Conservation (phyloP, 1,140 invertebrate species). For the Eulimnadia texana region DNA sequence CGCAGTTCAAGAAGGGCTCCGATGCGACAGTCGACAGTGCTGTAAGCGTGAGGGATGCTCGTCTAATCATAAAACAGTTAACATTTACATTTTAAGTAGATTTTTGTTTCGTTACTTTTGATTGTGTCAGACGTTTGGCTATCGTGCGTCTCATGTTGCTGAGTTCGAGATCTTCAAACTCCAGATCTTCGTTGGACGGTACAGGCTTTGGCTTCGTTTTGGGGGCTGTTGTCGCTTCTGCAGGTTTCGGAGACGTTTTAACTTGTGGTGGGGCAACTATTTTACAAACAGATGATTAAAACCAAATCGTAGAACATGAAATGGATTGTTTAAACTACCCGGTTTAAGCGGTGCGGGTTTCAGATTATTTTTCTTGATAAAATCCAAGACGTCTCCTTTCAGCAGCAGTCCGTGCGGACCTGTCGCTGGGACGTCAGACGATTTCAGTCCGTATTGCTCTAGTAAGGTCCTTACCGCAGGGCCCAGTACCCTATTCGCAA, state of each 20-base stretch:
- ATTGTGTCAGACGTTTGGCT: slow-evolving; percentile 42
- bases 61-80: slow-evolving; percentile 22
- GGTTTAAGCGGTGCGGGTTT: slow-evolving; percentile 27
- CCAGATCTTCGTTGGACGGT: slow-evolving; percentile 3
- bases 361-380: slow-evolving; percentile 39
- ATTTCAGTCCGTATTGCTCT: slow-evolving; percentile 40
- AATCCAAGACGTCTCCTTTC: slow-evolving; percentile 47
- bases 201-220: background rate
- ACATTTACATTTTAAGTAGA: too few relatives aligned
- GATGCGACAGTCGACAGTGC: slow-evolving; percentile 37
- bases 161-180: slow-evolving; percentile 29
- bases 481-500: slow-evolving; percentile 27
- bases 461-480: slow-evolving; percentile 46
- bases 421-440: slow-evolving; percentile 34
- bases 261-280: background rate
- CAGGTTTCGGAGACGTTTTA: slow-evolving; percentile 10
- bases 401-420: slow-evolving; percentile 42
- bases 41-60: slow-evolving; percentile 48
- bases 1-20: slow-evolving; percentile 33
- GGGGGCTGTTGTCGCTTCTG: slow-evolving; percentile 4
- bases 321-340: background rate
- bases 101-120: too few relatives aligned
- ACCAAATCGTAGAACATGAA: too few relatives aligned
- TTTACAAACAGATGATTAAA: too few relatives aligned
- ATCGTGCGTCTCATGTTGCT: slow-evolving; percentile 33